Evolutionary conservation across 1,140 invertebrate genomes (phyloP).

Genomic region (Cheumatopsyche charites): DNA sequence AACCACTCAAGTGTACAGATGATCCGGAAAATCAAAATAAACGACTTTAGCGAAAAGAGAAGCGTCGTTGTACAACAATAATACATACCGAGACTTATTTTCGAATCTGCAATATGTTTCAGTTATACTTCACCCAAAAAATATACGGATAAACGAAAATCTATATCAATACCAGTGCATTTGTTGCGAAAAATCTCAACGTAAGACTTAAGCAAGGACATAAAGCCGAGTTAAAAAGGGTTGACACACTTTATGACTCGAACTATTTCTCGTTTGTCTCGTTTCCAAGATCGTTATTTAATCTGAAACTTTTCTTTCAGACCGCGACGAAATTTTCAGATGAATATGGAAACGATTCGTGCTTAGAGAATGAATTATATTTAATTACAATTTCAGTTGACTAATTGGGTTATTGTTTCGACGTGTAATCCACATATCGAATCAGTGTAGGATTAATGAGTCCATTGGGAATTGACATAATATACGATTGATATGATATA

Average conservation of each 20-base stretch:
- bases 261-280: constrained; percentile 3
- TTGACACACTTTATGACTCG: neutral
- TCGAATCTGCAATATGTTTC: no score
- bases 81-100: no score
- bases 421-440: neutral
- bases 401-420: constrained; percentile 18
- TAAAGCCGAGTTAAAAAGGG: neutral
- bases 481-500: neutral
- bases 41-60: constrained; percentile 1
- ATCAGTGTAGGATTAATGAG: constrained; percentile 14
- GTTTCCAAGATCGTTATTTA: neutral
- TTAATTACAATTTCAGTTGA: constrained; percentile 11
- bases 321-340: no score
- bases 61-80: neutral
- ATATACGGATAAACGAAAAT: no score
- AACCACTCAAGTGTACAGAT: constrained; percentile 24
- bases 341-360: no score
- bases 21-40: constrained; percentile 28
- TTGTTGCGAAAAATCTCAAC: no score
- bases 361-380: neutral
- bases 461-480: neutral
- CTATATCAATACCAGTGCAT: no score
- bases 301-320: neutral
- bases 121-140: no score
- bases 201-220: neutral